Base-by-base conservation (phyloP, 2,888 invertebrate genomes). In the Myathropa florea region DNA sequence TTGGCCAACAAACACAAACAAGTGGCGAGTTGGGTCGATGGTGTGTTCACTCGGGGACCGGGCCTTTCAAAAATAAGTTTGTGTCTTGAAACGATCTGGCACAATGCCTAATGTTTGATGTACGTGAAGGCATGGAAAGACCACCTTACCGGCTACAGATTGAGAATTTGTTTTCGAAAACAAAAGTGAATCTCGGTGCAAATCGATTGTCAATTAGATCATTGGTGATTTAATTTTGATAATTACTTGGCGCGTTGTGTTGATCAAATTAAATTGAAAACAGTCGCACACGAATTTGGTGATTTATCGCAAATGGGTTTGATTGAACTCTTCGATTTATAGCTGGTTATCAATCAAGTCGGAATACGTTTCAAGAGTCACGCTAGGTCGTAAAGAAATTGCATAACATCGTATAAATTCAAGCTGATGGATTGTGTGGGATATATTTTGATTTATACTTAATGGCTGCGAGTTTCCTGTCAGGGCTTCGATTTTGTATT, bases 21-120 rank as follows among this genome's bases (percentile, higher is more conserved):
- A 84, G 83, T 84, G 80, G 80, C 60, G 14, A 14, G 57, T 28
- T 55, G 60, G 60, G 28, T 12, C 30, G 26, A 21, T 21, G 59
- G n/a, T 36, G 59, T 60, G 71, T 60, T n/a, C 21, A 23, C 33
- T 33, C 53, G 36, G 63, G 9, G 23, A 65, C 81, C 85, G 76
- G 61, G 46, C 59, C 67, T 57, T 85, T 72, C 81, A 85, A 82
- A 85, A 77, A 81, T 81, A 81, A 81, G 77, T 82, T 71, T 61
- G 21, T 55, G 64, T 71, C 57, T 72, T 63, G 18, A 78, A 80
- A 65, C 77, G 46, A 76, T 76, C 30, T 85, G 85, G 85, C 82
- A 57, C 6, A 7, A 9, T 71, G 82, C 85, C 85, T 46, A 64
- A 36, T 71, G 53, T 76, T 76, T 85, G 30, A 73, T 46, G 77